These are phyloP conservation scores for Anthrax anthrax DNA, from an alignment of 2,888 invertebrate genomes.

Conservation along the genomic window DNA sequence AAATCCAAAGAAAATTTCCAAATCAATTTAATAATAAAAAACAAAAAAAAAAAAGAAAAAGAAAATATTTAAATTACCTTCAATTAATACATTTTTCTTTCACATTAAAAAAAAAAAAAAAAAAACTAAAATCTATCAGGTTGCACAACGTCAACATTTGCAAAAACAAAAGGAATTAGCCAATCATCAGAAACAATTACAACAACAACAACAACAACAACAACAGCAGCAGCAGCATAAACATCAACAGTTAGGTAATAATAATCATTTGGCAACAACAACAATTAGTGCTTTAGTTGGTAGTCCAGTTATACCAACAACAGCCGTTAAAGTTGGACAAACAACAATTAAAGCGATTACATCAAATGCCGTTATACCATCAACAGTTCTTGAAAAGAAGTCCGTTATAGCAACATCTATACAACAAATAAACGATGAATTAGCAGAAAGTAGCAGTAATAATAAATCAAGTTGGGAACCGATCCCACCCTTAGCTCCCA, in stretches of 20 bases:
- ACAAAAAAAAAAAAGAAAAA: no score
- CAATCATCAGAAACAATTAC: conserved; percentile 19
- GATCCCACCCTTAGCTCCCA: conserved; percentile 30
- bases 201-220: conserved; percentile 25
- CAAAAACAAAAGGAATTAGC: conserved; percentile 42
- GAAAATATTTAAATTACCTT: no score
- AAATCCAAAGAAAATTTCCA: no score
- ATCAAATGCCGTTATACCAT: conserved; percentile 13
- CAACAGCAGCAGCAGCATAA: conserved; percentile 25
- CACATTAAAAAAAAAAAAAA: no score
- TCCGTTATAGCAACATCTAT: not conserved
- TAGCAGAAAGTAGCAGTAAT: not conserved
- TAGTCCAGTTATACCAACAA: conserved; percentile 30
- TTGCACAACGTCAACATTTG: conserved; percentile 52
- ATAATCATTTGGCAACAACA: conserved; percentile 19
- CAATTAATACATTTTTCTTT: no score
- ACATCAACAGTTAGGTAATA: conserved; percentile 22
- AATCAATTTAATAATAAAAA: no score
- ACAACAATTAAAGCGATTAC: conserved; percentile 32
- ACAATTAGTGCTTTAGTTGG: conserved; percentile 31
- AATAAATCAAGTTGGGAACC: conserved; percentile 21
- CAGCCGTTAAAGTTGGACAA: conserved; percentile 30
- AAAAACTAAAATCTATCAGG: no score
- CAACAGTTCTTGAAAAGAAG: conserved; percentile 25
- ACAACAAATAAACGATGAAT: not conserved